A percentile compares a stretch with the other conserved stretches of the same genome.
Evolutionary conservation across 2,888 invertebrate genomes (phyloP).

Genomic region (Trissolcus brochymenae): DNA sequence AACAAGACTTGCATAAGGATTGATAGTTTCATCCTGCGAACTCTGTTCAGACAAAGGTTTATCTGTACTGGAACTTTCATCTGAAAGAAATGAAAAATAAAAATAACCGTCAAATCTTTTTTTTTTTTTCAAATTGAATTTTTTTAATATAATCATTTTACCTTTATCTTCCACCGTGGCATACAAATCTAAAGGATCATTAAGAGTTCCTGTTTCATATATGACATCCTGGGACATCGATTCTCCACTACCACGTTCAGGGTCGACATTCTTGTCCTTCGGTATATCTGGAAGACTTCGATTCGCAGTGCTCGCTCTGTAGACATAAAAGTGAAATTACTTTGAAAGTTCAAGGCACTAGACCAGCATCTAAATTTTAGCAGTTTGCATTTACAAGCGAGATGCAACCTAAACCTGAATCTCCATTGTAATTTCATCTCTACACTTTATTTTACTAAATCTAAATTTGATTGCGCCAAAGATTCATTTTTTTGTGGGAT

Average conservation of each 20-base stretch:
- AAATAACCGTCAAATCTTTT: slow-evolving; percentile 1
- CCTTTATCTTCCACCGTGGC: slow-evolving; percentile 86
- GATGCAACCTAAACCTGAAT: neutral
- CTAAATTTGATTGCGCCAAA: too few species aligned
- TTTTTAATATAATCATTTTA: slow-evolving; percentile 11
- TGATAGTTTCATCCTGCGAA: slow-evolving; percentile 80
- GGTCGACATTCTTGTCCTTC: slow-evolving; percentile 81
- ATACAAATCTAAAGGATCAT: slow-evolving; percentile 90
- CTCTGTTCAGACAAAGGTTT: slow-evolving; percentile 80
- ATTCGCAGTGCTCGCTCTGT: slow-evolving; percentile 79
- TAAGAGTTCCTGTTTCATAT: slow-evolving; percentile 75
- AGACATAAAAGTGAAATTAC: slow-evolving; percentile 6
- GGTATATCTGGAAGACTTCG: slow-evolving; percentile 92
- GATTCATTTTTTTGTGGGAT: too few species aligned
- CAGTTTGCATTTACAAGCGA: slow-evolving; percentile 18
- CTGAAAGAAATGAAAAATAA: slow-evolving; percentile 33
- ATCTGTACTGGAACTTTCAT: slow-evolving; percentile 67
- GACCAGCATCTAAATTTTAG: neutral
- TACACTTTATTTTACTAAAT: too few species aligned
- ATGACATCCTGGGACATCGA: slow-evolving; percentile 67
- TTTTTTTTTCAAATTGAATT: neutral
- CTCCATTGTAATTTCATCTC: too few species aligned
- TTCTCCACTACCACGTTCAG: slow-evolving; percentile 68
- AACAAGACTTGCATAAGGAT: slow-evolving; percentile 82
- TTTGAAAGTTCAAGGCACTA: neutral